Evolutionary conservation across 2,888 invertebrate genomes (phyloP).

Genomic region (Tromatobia lineatoria): DNA sequence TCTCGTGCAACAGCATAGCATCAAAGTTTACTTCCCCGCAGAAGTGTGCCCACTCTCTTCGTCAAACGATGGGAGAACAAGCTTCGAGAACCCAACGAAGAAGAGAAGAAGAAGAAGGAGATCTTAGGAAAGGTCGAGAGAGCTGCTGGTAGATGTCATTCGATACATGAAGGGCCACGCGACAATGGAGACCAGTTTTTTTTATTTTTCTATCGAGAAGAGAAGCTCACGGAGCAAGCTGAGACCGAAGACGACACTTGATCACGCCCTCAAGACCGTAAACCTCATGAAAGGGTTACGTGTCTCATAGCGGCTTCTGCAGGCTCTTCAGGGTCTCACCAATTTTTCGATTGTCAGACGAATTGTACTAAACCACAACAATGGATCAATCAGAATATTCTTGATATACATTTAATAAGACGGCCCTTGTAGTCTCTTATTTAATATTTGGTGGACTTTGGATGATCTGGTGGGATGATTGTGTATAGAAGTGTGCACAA

Average conservation of each 20-base stretch:
- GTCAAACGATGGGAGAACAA: background rate
- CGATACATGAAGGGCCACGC: conserved; percentile 36
- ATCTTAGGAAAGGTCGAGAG: conserved; percentile 18
- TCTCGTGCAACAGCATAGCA: conserved; percentile 11
- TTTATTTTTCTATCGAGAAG: background rate
- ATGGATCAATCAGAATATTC: conserved; percentile 31
- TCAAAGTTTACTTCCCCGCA: conserved; percentile 26
- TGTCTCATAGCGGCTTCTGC: background rate
- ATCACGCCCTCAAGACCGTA: conserved; percentile 41
- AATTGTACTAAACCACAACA: conserved; percentile 13
- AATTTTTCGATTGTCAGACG: conserved; percentile 20
- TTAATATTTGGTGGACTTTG: background rate
- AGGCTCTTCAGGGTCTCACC: background rate
- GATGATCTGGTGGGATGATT: conserved; percentile 2
- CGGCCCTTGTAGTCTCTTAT: background rate
- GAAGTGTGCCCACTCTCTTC: conserved; percentile 35
- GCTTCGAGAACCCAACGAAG: background rate
- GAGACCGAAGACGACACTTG: conserved; percentile 42
- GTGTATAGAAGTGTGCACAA: background rate
- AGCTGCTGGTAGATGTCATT: conserved; percentile 49
- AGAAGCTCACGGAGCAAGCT: background rate
- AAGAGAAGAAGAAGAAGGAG: conserved; percentile 2
- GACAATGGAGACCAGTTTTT: conserved; percentile 34
- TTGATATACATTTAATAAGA: background rate
- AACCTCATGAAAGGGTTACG: conserved; percentile 7